Evolutionary conservation across 2,797 vertebrate genomes (phyloP).

Genomic region (Argya squamiceps): DNA sequence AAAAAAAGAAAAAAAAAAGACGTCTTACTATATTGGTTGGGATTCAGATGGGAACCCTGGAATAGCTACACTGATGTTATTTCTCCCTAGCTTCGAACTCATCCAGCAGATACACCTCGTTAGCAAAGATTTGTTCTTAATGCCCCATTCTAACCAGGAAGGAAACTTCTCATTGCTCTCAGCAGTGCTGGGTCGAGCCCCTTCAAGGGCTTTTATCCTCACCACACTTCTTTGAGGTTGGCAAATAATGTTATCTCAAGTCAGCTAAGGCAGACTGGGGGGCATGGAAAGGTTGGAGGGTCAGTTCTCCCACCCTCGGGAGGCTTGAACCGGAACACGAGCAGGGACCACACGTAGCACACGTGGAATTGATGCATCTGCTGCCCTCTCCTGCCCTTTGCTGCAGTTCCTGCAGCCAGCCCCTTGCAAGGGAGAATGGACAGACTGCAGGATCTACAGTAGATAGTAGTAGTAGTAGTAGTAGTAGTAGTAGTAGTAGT

Average conservation of each 20-base stretch:
- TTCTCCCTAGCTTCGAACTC: not conserved
- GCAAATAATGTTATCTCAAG: not conserved
- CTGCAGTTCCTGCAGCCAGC: not conserved
- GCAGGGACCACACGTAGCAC: not conserved
- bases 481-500: no score
- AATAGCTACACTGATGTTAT: not conserved
- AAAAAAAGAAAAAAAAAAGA: not conserved
- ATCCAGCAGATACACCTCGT: not conserved
- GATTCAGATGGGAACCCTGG: not conserved
- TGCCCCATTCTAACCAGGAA: not conserved
- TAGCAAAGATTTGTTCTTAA: not conserved
- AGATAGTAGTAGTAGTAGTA: no score
- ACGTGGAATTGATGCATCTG: not conserved
- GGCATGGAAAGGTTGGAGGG: not conserved
- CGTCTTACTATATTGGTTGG: not conserved
- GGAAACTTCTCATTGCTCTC: not conserved
- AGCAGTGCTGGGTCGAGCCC: not conserved
- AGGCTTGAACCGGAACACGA: not conserved
- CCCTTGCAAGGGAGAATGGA: not conserved
- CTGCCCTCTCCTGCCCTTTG: not conserved
- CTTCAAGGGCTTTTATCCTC: not conserved
- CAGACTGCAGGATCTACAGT: rapidly evolving
- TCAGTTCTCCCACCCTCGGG: not conserved
- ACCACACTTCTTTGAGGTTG: not conserved
- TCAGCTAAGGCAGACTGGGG: not conserved